These are phyloP conservation scores for Actinostola sp. DNA, from an alignment of 92 coral and sea anemone species.

Conservation along the genomic window DNA sequence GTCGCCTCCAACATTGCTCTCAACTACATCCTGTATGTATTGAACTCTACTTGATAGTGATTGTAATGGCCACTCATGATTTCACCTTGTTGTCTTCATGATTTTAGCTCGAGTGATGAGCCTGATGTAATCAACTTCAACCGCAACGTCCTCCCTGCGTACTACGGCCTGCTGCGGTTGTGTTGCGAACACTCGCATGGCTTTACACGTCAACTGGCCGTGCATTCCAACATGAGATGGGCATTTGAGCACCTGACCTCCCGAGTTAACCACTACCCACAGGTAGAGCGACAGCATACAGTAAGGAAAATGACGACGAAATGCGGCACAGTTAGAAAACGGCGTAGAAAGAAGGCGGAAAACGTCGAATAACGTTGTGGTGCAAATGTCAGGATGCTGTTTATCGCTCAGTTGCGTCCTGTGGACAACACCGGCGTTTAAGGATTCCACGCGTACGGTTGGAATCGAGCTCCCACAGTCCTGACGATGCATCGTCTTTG, in stretches of 20 bases:
- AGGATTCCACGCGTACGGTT: no score
- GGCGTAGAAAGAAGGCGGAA: no score
- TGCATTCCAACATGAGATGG: slow-evolving; percentile 98
- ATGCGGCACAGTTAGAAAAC: no score
- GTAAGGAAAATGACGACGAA: no score
- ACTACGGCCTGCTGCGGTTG: slow-evolving; percentile 87
- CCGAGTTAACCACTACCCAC: slow-evolving; percentile 94
- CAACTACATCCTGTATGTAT: slow-evolving; percentile 94
- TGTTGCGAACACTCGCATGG: slow-evolving; percentile 91
- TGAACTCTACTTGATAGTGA: neutral
- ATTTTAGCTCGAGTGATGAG: slow-evolving; percentile 90
- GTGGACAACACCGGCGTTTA: no score
- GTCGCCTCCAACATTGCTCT: slow-evolving; percentile 92
- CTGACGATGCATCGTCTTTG: no score
- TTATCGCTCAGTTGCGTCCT: no score
- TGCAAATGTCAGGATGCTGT: no score
- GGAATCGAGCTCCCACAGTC: no score
- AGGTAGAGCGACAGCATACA: slow-evolving; percentile 51
- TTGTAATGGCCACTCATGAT: neutral
- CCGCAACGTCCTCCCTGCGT: slow-evolving; percentile 94
- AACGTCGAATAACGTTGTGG: no score
- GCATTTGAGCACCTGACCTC: slow-evolving; percentile 95
- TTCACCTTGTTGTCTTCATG: neutral
- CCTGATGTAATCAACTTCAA: slow-evolving; percentile 95
- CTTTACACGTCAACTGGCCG: slow-evolving; percentile 88